Percentiles rank a stretch among this genome's conserved stretches.
phyloP scores from a whole-genome alignment of 2,113 vertebrate genomes.

The Dissostichus mawsoni region DNA sequence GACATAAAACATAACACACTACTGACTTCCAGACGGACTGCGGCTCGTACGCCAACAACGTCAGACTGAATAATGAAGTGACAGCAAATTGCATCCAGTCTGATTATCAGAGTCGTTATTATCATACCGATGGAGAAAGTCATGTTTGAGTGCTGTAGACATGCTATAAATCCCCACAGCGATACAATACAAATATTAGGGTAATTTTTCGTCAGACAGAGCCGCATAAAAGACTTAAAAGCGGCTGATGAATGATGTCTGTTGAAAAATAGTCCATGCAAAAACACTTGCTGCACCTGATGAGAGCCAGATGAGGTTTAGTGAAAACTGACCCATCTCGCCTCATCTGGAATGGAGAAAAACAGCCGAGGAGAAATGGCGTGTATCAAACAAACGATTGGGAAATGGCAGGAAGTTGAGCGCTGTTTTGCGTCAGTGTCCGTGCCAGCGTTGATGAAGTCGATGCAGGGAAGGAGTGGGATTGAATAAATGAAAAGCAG shows the following conservation, averaged over 20 bases:
- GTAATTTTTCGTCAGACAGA: slow-evolving; percentile 54
- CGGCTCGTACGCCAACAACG: neutral
- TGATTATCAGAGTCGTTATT: slow-evolving; percentile 6
- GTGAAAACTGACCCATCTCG: slow-evolving; percentile 64
- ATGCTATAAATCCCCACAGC: slow-evolving; percentile 45
- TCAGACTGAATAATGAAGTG: neutral
- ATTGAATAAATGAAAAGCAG: slow-evolving; percentile 26
- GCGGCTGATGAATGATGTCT: slow-evolving; percentile 65
- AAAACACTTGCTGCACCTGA: slow-evolving; percentile 66
- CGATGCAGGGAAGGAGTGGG: slow-evolving; percentile 28
- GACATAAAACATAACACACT: neutral
- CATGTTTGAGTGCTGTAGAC: slow-evolving; percentile 29
- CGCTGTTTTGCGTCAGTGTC: slow-evolving; percentile 52
- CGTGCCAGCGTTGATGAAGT: slow-evolving; percentile 60
- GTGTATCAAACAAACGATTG: slow-evolving; percentile 68
- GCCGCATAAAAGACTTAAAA: slow-evolving; percentile 66
- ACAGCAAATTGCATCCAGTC: slow-evolving; percentile 1
- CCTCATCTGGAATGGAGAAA: slow-evolving; percentile 66
- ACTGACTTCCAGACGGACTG: neutral
- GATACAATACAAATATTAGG: slow-evolving; percentile 60
- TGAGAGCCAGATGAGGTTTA: slow-evolving; percentile 72
- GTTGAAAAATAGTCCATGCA: slow-evolving; percentile 58
- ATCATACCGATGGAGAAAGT: slow-evolving; percentile 36
- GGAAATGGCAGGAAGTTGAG: slow-evolving; percentile 60
- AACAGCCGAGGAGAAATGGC: slow-evolving; percentile 60